A percentile compares a stretch with the other conserved stretches of the same genome.
Conservation (phyloP, 2,797 vertebrate genomes). For the Hirundo rustica region DNA sequence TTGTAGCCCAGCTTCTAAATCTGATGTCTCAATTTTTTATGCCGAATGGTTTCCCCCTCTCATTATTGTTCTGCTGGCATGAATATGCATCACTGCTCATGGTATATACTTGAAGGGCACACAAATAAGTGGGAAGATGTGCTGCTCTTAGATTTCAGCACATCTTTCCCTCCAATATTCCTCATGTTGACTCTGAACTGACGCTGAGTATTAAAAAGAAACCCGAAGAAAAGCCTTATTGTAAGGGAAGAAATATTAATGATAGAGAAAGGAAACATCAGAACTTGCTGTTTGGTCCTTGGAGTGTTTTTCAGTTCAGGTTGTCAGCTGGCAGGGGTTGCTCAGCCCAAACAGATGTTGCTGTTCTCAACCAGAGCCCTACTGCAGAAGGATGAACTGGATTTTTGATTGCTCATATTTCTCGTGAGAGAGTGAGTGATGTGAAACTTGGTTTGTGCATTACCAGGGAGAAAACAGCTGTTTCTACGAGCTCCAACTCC, state of each 20-base stretch:
- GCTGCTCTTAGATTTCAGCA: not conserved
- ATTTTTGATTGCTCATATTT: not conserved
- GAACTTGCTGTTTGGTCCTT: not conserved
- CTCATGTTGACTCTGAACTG: not conserved
- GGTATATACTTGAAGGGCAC: not conserved
- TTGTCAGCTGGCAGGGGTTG: not conserved
- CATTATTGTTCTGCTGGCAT: not conserved
- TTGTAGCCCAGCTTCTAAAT: not conserved
- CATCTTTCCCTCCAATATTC: fast-evolving
- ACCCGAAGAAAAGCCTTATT: not conserved
- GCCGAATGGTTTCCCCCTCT: not conserved
- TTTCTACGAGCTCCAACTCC: not conserved
- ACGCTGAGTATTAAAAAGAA: fast-evolving
- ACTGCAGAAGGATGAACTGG: not conserved
- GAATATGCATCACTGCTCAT: not conserved
- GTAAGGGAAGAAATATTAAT: not conserved
- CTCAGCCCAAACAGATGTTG: conserved; percentile 43
- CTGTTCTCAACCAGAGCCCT: not conserved
- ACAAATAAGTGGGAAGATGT: not conserved
- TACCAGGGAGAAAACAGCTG: conserved; percentile 57
- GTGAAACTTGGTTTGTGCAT: conserved; percentile 1
- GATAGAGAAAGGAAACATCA: not conserved
- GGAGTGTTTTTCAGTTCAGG: not conserved
- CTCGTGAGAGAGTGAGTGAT: not conserved
- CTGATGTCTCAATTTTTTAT: not conserved